Evolutionary conservation across 2,113 vertebrate genomes (phyloP).

Genomic region (Sorex araneus): DNA sequence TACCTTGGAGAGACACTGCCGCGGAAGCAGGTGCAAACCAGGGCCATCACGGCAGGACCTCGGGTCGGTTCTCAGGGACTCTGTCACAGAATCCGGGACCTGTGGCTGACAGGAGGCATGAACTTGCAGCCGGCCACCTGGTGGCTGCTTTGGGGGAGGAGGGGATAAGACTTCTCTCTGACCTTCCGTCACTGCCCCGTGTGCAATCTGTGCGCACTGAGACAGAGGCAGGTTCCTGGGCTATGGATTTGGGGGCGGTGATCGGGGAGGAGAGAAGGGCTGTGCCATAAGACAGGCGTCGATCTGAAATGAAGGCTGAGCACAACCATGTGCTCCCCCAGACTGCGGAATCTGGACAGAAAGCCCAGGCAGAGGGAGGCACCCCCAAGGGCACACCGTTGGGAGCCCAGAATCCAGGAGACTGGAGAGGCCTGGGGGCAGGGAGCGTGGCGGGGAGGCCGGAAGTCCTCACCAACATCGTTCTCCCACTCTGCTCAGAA

Average conservation of each 20-base stretch:
- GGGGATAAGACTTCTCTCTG: too few species aligned
- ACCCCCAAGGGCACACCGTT: neutral
- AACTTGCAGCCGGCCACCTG: neutral
- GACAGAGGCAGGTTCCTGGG: accelerated
- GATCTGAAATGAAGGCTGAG: neutral
- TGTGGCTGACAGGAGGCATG: neutral
- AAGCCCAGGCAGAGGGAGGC: neutral
- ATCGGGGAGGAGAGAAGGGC: neutral
- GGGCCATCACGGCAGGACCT: neutral
- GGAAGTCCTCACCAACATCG: neutral
- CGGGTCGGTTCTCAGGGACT: neutral
- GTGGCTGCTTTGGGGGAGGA: neutral
- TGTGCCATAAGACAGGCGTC: neutral
- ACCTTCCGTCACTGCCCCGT: too few species aligned
- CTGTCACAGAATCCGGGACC: neutral
- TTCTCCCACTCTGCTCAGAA: neutral
- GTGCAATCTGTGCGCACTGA: neutral
- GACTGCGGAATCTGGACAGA: too few species aligned
- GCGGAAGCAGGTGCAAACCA: too few species aligned
- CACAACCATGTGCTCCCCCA: neutral
- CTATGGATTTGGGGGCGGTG: neutral
- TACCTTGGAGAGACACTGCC: neutral
- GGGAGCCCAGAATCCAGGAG: accelerated
- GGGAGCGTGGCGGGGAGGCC: neutral
- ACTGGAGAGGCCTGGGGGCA: accelerated